Percentiles rank a stretch among this genome's conserved stretches.
These are phyloP conservation scores for Calyptommatus sinebrachiatus DNA, from an alignment of 2,113 vertebrate genomes.

Conservation along the genomic window DNA sequence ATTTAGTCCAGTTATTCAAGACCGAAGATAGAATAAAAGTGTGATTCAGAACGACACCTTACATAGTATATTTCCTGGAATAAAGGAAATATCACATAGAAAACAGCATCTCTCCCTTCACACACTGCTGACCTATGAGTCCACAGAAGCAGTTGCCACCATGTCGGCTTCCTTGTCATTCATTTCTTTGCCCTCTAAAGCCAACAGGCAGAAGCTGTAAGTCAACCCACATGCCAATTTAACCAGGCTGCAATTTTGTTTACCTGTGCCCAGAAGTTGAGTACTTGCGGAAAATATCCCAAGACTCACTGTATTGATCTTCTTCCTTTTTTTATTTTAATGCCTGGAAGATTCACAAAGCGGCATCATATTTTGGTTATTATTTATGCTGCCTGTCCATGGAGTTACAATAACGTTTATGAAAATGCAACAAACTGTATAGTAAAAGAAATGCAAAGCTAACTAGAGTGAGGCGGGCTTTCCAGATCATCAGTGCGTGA, in stretches of 20 bases:
- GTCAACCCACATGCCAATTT: not conserved
- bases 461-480: not conserved
- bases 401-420: not conserved
- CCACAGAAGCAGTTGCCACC: not conserved
- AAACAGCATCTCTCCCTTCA: conserved; percentile 8
- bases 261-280: not conserved
- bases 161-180: not conserved
- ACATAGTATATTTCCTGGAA: conserved; percentile 20
- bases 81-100: conserved; percentile 34
- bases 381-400: not conserved
- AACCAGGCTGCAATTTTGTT: not conserved
- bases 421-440: not conserved
- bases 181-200: not conserved
- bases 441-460: not conserved
- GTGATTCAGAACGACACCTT: no score
- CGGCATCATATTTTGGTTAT: not conserved
- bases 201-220: not conserved
- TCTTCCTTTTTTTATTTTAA: not conserved
- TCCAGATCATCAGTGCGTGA: no score
- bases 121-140: not conserved
- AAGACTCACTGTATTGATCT: not conserved
- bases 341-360: not conserved
- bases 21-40: no score
- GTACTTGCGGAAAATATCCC: not conserved
- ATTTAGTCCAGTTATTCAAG: no score